Percentiles rank a stretch among this genome's conserved stretches.
Evolutionary conservation across 2,113 vertebrate genomes (phyloP).

Genomic region (Alethe castanea): DNA sequence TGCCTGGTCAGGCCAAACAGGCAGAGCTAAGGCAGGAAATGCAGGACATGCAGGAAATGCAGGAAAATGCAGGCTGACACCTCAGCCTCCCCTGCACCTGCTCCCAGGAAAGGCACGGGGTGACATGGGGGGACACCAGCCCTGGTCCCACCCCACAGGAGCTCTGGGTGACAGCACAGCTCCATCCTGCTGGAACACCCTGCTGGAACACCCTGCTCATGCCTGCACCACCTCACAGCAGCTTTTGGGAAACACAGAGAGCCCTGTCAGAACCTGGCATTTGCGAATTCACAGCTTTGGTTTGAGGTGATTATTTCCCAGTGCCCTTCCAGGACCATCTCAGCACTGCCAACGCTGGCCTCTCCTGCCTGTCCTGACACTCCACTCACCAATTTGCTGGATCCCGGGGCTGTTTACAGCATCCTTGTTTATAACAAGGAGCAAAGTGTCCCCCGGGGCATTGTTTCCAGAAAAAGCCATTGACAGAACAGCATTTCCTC

Average conservation of each 20-base stretch:
- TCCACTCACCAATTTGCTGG: accelerated
- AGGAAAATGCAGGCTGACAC: not conserved
- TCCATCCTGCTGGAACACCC: not conserved
- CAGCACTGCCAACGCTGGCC: not conserved
- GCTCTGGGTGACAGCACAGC: not conserved
- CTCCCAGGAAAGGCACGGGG: not conserved
- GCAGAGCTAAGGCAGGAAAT: not conserved
- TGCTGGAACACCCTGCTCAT: too few species aligned
- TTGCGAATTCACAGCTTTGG: not conserved
- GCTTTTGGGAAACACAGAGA: not conserved
- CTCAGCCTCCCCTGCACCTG: not conserved
- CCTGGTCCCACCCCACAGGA: not conserved
- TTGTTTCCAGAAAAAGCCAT: not conserved
- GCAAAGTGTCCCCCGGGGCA: not conserved
- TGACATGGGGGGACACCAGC: not conserved
- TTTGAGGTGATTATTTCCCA: not conserved
- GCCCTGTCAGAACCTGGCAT: not conserved
- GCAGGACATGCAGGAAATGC: not conserved
- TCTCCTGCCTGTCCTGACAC: not conserved
- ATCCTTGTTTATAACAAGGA: not conserved
- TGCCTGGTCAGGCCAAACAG: not conserved
- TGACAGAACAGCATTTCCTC: not conserved
- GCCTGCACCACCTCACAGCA: accelerated
- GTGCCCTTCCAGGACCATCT: not conserved
- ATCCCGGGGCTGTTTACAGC: not conserved